These are phyloP conservation scores for Dipus sagitta DNA, from an alignment of 2,797 vertebrate genomes.

Conservation along the genomic window DNA sequence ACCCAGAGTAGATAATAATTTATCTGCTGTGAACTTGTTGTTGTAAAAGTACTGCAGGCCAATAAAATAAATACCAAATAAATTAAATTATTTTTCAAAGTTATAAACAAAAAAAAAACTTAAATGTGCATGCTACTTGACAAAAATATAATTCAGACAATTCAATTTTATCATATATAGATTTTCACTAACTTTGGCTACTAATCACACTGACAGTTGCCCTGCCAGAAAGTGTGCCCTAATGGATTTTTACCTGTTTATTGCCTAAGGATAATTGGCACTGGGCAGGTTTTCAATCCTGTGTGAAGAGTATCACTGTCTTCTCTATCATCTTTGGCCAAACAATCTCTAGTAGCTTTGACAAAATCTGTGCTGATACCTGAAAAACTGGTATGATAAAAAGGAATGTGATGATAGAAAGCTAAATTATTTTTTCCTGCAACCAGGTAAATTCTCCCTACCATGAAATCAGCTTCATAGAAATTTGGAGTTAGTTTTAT, in stretches of 20 bases:
- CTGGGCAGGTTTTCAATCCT: not conserved
- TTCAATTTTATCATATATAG: not conserved
- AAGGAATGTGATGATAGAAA: not conserved
- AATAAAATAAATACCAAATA: not conserved
- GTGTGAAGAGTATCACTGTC: not conserved
- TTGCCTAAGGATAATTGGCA: not conserved
- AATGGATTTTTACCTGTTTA: not conserved
- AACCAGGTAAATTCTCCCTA: not conserved
- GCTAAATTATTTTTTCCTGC: not conserved
- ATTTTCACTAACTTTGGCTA: not conserved
- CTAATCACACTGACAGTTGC: not conserved
- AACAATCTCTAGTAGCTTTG: not conserved
- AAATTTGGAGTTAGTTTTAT: not conserved
- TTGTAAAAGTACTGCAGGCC: not conserved
- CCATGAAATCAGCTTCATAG: not conserved
- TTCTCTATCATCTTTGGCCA: too few species aligned
- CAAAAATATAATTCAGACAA: not conserved
- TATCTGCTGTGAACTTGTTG: not conserved
- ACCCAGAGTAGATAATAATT: not conserved
- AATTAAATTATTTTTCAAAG: not conserved
- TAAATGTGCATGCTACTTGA: not conserved
- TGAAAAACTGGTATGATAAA: not conserved
- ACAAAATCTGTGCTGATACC: not conserved
- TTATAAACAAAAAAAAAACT: not conserved
- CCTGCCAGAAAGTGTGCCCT: not conserved